Evolutionary conservation across 2,113 vertebrate species (phyloP).

Genomic region (Muntiacus reevesi): DNA sequence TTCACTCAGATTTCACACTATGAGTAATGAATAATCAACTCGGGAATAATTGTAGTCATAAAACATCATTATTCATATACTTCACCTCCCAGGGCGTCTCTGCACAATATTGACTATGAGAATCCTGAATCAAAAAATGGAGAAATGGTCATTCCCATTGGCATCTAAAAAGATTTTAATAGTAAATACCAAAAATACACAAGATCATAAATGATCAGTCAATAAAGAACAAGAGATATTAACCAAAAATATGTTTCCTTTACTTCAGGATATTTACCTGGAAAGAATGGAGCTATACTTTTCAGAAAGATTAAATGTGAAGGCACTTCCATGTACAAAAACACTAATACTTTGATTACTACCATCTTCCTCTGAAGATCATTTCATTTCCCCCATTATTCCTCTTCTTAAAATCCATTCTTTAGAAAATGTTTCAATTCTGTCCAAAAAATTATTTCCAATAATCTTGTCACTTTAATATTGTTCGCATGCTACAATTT

Average conservation of each 20-base stretch:
- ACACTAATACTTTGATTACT: background rate
- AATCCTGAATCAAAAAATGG: background rate
- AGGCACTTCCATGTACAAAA: background rate
- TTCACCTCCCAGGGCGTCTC: background rate
- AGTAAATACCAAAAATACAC: background rate
- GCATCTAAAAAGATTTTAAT: background rate
- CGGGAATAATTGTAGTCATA: constrained; percentile 9
- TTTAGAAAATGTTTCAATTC: background rate
- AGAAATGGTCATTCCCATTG: background rate
- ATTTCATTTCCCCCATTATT: background rate
- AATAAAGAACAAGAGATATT: background rate
- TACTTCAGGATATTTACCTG: background rate
- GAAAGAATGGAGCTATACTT: background rate
- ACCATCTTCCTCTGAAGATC: background rate
- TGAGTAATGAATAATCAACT: constrained; percentile 50
- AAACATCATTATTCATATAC: constrained; percentile 35
- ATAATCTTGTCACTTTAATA: background rate
- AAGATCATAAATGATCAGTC: background rate
- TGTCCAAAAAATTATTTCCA: background rate
- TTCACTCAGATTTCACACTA: constrained; percentile 13
- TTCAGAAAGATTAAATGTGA: background rate
- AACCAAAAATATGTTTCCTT: background rate
- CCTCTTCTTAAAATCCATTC: background rate
- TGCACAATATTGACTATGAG: background rate
- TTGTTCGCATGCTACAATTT: background rate